These are phyloP conservation scores for Rousettus leschenaultii DNA, from an alignment of 2,113 vertebrate genomes.

Conservation along the genomic window DNA sequence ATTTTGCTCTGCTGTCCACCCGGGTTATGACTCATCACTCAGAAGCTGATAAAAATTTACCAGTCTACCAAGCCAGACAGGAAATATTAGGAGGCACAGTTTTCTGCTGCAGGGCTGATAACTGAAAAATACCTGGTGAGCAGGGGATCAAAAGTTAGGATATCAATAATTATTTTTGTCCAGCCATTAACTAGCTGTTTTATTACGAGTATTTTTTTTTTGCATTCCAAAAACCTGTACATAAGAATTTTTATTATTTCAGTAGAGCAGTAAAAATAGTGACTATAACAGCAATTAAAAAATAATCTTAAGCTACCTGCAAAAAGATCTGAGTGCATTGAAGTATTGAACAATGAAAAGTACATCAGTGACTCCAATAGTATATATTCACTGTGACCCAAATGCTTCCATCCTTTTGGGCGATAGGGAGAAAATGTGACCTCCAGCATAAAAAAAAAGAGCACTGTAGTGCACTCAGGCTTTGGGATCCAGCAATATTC, in stretches of 20 bases:
- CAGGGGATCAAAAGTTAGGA: neutral
- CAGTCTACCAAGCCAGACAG: slow-evolving; percentile 1
- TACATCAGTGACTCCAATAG: neutral
- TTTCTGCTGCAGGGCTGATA: slow-evolving; percentile 32
- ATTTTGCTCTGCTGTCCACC: neutral
- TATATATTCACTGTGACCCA: neutral
- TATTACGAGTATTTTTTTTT: neutral
- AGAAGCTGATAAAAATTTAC: neutral
- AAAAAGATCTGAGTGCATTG: neutral
- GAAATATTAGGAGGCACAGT: slow-evolving; percentile 3
- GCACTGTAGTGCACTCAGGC: neutral
- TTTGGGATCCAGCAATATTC: neutral
- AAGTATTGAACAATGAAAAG: neutral
- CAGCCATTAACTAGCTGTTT: neutral
- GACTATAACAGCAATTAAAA: neutral
- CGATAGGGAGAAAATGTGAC: neutral
- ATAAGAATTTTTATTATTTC: neutral
- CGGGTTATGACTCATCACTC: neutral
- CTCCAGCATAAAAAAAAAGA: neutral
- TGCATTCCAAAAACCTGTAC: neutral
- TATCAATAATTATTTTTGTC: slow-evolving; percentile 37
- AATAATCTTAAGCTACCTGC: neutral
- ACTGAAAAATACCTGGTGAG: slow-evolving; percentile 37
- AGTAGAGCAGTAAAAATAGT: neutral
- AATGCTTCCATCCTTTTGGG: neutral